Conservation (phyloP, 2,113 vertebrate genomes). For the Caloenas nicobarica region DNA sequence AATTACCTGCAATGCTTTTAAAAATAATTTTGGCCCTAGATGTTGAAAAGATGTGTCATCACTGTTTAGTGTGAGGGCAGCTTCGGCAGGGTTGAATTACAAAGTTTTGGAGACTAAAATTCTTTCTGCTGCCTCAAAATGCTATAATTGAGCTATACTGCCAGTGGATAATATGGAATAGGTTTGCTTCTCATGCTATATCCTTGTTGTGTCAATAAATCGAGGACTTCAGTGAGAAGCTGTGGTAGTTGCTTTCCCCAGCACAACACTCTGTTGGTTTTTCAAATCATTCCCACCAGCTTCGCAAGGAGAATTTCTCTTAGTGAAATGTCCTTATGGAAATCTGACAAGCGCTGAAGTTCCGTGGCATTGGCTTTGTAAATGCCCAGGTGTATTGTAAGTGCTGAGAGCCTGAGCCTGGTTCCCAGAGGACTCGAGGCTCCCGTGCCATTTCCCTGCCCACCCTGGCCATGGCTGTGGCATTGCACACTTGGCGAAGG, state of each 20-base stretch:
- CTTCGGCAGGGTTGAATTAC: constrained; percentile 29
- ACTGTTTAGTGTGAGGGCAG: constrained; percentile 15
- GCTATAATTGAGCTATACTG: neutral
- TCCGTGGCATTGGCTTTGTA: neutral
- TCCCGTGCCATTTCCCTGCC: accelerated
- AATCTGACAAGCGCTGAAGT: neutral
- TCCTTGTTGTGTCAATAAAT: neutral
- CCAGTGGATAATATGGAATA: neutral
- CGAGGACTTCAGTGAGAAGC: neutral
- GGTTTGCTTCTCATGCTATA: neutral
- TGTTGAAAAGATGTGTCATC: constrained; percentile 59
- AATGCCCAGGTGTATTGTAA: neutral
- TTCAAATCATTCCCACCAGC: neutral
- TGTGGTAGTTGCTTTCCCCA: neutral
- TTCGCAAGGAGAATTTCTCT: neutral
- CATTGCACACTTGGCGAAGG: neutral
- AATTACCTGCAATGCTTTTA: constrained; percentile 61
- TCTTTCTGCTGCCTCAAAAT: constrained; percentile 15
- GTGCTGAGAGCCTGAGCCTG: neutral
- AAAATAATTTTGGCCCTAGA: constrained; percentile 50
- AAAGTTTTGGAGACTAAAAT: constrained; percentile 19
- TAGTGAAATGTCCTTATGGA: neutral
- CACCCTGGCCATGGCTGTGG: accelerated
- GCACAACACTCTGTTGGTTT: neutral
- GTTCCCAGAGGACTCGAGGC: neutral